Percentiles rank a stretch among this genome's conserved stretches.
phyloP scores from a whole-genome alignment of 53 echinoderm and acorn worm genomes.

The Mesocentrotus franciscanus region DNA sequence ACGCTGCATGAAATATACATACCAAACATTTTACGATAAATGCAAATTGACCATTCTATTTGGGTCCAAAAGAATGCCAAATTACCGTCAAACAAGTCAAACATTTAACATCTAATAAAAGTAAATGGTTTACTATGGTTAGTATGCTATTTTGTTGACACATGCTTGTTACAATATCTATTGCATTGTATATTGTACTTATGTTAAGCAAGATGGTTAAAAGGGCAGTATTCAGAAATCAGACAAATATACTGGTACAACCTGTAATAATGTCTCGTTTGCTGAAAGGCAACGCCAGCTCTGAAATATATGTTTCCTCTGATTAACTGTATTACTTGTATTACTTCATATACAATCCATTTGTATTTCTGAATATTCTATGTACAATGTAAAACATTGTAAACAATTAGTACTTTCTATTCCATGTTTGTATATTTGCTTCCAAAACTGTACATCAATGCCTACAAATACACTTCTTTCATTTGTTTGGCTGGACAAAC shows the following conservation, averaged over 20 bases:
- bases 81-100: not conserved
- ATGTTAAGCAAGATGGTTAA: not conserved
- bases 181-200: not conserved
- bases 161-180: no score
- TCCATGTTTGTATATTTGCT: not conserved
- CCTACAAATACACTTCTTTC: not conserved
- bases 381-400: not conserved
- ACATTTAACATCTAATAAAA: not conserved
- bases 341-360: no score
- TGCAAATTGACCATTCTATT: not conserved
- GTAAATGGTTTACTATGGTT: no score
- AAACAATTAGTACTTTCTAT: not conserved
- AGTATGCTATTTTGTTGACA: no score
- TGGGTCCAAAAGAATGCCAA: not conserved
- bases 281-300: not conserved
- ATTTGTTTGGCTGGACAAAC: not conserved
- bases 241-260: not conserved
- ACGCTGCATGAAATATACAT: not conserved
- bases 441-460: not conserved
- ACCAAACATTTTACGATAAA: not conserved
- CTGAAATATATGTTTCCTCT: not conserved
- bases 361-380: not conserved
- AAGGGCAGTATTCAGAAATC: not conserved
- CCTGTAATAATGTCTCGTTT: not conserved
- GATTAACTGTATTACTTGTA: no score